phyloP scores from a whole-genome alignment of 2,797 vertebrate genomes.

The Choloepus didactylus region DNA sequence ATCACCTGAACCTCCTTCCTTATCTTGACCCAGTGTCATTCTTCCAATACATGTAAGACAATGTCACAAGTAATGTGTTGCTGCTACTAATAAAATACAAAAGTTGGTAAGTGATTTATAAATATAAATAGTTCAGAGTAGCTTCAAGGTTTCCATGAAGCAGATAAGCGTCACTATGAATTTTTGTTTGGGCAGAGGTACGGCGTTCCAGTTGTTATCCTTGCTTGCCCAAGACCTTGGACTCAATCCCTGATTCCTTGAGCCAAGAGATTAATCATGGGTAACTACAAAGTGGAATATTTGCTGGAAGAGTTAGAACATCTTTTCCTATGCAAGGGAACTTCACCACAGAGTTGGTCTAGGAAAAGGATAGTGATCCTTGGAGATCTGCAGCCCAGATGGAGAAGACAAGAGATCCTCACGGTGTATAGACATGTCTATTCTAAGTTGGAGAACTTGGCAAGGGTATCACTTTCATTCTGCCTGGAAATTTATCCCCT shows the following conservation, averaged over 20 bases:
- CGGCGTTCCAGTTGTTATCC: not conserved
- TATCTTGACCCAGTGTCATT: not conserved
- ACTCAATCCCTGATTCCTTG: not conserved
- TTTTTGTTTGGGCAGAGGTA: not conserved
- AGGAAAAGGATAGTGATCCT: not conserved
- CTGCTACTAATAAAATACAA: not conserved
- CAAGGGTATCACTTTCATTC: not conserved
- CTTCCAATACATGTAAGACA: not conserved
- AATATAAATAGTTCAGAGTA: not conserved
- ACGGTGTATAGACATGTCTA: not conserved
- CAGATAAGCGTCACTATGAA: not conserved
- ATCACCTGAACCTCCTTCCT: not conserved
- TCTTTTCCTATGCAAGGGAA: not conserved
- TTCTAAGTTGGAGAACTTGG: not conserved
- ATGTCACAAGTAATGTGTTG: not conserved
- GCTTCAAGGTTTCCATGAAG: not conserved
- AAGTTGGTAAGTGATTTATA: not conserved
- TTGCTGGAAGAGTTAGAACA: not conserved
- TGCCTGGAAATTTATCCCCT: not conserved
- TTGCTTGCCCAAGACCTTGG: not conserved
- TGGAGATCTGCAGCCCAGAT: not conserved
- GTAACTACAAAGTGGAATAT: not conserved
- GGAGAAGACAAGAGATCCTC: constrained; percentile 8
- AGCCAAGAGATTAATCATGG: not conserved
- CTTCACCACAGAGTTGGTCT: not conserved